Conservation (phyloP, 2,113 vertebrate species). For the Cettia cetti region DNA sequence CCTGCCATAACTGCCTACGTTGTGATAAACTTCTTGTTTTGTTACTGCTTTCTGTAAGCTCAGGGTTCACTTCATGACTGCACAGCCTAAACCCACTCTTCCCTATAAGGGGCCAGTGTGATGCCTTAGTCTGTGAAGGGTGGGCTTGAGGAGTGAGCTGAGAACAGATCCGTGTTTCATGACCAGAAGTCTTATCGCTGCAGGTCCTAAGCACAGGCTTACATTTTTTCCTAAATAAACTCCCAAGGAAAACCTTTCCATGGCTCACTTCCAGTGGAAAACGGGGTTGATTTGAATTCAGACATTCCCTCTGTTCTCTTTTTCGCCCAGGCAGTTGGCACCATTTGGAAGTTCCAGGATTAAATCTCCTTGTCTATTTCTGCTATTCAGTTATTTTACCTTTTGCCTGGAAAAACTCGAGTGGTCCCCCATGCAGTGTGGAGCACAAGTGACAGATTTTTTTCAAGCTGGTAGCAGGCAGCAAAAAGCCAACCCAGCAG, state of each 20-base stretch:
- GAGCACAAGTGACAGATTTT: constrained; percentile 38
- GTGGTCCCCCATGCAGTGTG: not conserved
- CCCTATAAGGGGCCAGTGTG: fast-evolving
- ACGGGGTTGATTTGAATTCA: not conserved
- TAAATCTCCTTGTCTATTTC: not conserved
- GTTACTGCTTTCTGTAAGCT: not conserved
- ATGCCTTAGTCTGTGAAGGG: not conserved
- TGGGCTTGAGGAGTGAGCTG: not conserved
- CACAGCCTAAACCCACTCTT: not conserved
- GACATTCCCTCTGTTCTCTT: not conserved
- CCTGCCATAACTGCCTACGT: not conserved
- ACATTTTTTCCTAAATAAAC: not conserved
- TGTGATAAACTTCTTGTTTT: not conserved
- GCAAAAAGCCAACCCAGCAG: constrained; percentile 7
- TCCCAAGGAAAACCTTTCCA: not conserved
- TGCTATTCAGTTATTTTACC: not conserved
- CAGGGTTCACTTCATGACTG: fast-evolving
- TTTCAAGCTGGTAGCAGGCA: not conserved
- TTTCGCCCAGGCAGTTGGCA: not conserved
- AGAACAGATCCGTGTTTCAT: not conserved
- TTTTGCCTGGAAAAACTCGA: not conserved
- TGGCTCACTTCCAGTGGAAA: not conserved
- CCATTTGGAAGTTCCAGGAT: not conserved
- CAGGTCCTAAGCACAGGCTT: not conserved
- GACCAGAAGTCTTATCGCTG: not conserved